Conservation (phyloP, 2,888 invertebrate species). For the Azorinus chamasolen region DNA sequence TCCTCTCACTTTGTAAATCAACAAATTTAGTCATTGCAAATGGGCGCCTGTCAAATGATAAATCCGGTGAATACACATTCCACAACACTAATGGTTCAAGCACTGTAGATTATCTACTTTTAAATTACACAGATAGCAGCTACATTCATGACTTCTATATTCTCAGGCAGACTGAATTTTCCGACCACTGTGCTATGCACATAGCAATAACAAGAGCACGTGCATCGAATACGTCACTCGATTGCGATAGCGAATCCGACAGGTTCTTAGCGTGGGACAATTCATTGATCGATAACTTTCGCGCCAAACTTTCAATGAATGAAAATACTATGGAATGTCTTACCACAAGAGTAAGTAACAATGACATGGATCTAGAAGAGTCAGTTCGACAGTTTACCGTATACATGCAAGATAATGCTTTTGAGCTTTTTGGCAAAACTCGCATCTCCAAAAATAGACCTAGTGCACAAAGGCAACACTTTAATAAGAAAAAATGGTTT, state of each 20-base stretch:
- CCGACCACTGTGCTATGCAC: not conserved
- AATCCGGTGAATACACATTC: not conserved
- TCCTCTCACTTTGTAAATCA: not conserved
- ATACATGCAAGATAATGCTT: not conserved
- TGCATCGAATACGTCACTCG: not conserved
- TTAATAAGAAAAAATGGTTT: constrained; percentile 4
- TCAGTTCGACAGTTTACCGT: not conserved
- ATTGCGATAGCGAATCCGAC: too few species aligned
- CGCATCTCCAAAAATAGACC: too few species aligned
- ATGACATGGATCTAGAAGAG: not conserved
- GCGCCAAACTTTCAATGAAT: not conserved
- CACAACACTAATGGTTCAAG: not conserved
- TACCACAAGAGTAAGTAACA: not conserved
- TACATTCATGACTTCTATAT: not conserved
- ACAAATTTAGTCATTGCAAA: constrained; percentile 7
- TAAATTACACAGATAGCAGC: not conserved
- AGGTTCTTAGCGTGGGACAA: constrained; percentile 1
- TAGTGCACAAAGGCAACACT: not conserved
- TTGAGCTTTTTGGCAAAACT: not conserved
- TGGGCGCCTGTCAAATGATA: not conserved
- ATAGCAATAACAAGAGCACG: not conserved
- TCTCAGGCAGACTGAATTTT: not conserved
- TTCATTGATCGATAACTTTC: not conserved
- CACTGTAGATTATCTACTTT: constrained; percentile 10
- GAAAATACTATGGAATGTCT: not conserved